phyloP scores from a whole-genome alignment of 2,888 invertebrate genomes.

The Microctonus aethiopoides region DNA sequence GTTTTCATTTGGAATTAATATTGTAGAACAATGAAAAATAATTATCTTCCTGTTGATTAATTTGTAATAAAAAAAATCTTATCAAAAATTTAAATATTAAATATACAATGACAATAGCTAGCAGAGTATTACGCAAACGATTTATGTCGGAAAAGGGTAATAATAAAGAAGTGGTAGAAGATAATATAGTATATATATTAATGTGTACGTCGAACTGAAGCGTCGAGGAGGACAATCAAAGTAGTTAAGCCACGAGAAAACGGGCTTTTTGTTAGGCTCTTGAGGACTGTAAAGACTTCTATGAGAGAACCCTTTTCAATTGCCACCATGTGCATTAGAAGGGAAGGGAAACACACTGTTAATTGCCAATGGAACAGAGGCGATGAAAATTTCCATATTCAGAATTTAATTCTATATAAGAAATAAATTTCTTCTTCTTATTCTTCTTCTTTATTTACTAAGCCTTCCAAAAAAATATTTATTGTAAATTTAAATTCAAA shows the following conservation, averaged over 20 bases:
- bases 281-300: not conserved
- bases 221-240: slow-evolving; percentile 17
- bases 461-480: not conserved
- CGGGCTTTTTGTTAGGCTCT: not conserved
- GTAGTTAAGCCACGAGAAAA: slow-evolving; percentile 16
- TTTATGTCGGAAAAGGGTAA: not conserved
- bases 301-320: slow-evolving; percentile 15
- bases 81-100: too few relatives aligned
- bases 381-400: not conserved
- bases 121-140: not conserved
- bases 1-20: too few relatives aligned
- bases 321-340: too few relatives aligned
- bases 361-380: slow-evolving; percentile 13
- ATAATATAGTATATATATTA: not conserved
- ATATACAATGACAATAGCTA: not conserved
- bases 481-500: too few relatives aligned
- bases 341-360: slow-evolving; percentile 5
- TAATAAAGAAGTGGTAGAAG: slow-evolving; percentile 7
- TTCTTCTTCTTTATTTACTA: too few relatives aligned
- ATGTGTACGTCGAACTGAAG: not conserved
- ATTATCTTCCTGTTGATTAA: too few relatives aligned
- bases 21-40: too few relatives aligned
- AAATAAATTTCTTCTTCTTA: not conserved
- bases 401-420: not conserved
- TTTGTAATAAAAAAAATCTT: too few relatives aligned